phyloP scores from a whole-genome alignment of 2,113 vertebrate species.

The Ramphastos sulfuratus region DNA sequence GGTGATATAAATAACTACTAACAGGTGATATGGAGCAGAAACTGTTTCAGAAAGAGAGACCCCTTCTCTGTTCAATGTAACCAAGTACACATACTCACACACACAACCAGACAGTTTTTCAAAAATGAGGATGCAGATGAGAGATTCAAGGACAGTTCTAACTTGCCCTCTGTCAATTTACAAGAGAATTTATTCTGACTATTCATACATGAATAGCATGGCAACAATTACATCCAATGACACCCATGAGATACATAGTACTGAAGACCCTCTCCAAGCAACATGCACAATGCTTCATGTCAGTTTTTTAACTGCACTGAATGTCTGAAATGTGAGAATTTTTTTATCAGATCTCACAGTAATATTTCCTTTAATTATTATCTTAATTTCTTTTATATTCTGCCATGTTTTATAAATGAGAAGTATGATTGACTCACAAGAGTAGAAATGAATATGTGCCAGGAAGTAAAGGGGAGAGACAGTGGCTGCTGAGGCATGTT shows the following conservation, averaged over 20 bases:
- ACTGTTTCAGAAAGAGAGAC: neutral
- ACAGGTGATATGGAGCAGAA: neutral
- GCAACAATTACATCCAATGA: conserved; percentile 74
- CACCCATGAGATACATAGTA: conserved; percentile 61
- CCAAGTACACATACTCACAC: neutral
- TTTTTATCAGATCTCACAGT: neutral
- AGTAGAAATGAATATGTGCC: conserved; percentile 58
- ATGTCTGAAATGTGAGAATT: conserved; percentile 25
- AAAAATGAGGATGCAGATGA: conserved; percentile 74
- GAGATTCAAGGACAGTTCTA: conserved; percentile 76
- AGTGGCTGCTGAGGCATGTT: conserved; percentile 54
- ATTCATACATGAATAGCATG: conserved; percentile 78
- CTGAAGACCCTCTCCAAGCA: conserved; percentile 50
- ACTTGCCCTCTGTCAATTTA: conserved; percentile 78
- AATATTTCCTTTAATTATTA: conserved; percentile 14
- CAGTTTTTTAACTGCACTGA: conserved; percentile 29
- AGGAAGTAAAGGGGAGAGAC: conserved; percentile 53
- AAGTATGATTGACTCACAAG: conserved; percentile 46
- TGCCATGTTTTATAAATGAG: conserved; percentile 30
- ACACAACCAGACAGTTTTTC: conserved; percentile 69
- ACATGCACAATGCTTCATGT: neutral
- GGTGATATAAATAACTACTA: neutral
- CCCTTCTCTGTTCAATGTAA: conserved; percentile 41
- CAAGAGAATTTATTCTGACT: conserved; percentile 73
- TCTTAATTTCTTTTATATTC: conserved; percentile 5